Evolutionary conservation across 2,113 vertebrate species (phyloP), one percentile per base, ranked within the genome.

Genomic region (Gasterosteus aculeatus): DNA sequence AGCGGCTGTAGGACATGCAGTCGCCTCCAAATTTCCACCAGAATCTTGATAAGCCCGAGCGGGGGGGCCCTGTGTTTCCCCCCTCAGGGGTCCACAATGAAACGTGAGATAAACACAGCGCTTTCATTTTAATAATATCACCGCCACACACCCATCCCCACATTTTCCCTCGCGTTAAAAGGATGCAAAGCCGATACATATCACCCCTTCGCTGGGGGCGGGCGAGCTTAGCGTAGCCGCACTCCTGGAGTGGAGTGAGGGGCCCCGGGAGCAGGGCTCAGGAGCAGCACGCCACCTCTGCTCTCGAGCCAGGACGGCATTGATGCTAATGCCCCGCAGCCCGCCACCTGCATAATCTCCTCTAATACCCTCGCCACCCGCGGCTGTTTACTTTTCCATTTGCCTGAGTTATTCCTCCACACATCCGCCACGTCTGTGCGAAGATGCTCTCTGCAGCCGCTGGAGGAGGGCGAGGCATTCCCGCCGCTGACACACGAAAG

Each of bases 311-410:
- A 61, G 69, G 35, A 46, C 22, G 59, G 64, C 78, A 66, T 69
- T 68, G 88, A 90, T 89, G 83, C 83, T 85, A 71, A 82, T 86
- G 72, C 80, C 84, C 75, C 18, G 61, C 82, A 74, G 84, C 56
- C 59, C 22, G 7, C 78, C 81, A 89, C 85, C 89, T 89, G 85
- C 74, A 89, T 92, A 91, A 93, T 92, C 90, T 80, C 62, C 71
- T 70, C 75, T 91, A 89, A 92, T 82, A 71, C 85, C 46, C 72
- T 78, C 65, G 57, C 64, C 72, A 84, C 87, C 88, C 42, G 74
- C 54, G 57, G 87, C 75, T 90, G 87, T 92, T 93, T 92, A 87
- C 82, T 68, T 86, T 75, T 75, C 77, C 62, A 77, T 81, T 88
- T 83, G 77, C 88, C 65, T 72, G 81, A 82, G 58, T 86, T 88